Percentiles rank a stretch among this genome's conserved stretches.
Evolutionary conservation across 30 jellyfish, hydroid and myxozoan genomes (phyloP).

Genomic region (Aurelia coerulea): DNA sequence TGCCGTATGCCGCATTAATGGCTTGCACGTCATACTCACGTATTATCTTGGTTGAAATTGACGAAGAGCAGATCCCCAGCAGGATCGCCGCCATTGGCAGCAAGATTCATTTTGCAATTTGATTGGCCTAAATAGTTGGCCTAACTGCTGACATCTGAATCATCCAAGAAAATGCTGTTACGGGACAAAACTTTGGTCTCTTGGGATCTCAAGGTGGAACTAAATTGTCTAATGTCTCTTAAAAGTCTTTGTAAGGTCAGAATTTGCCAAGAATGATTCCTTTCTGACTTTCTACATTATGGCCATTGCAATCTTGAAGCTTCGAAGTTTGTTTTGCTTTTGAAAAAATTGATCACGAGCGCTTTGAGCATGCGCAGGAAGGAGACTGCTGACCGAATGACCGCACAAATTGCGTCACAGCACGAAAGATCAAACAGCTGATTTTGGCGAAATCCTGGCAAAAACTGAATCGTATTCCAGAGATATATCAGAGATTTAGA

Average conservation of each 20-base stretch:
- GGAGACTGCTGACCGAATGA: conserved; percentile 33
- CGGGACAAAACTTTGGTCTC: not conserved
- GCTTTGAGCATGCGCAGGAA: conserved; percentile 22
- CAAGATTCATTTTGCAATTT: conserved; percentile 75
- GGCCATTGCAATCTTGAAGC: not conserved
- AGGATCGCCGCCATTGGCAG: conserved; percentile 99
- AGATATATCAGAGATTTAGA: no score
- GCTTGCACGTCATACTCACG: conserved; percentile 61
- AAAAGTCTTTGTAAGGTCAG: no score
- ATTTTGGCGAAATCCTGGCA: no score
- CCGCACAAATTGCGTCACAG: conserved; percentile 24
- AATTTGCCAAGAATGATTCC: no score
- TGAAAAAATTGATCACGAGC: not conserved
- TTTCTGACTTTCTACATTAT: not conserved
- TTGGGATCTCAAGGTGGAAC: not conserved
- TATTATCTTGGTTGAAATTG: conserved; percentile 90
- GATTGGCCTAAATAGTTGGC: conserved; percentile 12
- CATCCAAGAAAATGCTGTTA: not conserved
- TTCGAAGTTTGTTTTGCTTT: conserved; percentile 1
- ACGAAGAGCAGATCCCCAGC: conserved; percentile 92
- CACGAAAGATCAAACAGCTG: conserved; percentile 21
- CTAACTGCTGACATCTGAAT: conserved; percentile 9
- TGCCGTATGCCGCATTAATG: no score
- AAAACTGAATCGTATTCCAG: no score
- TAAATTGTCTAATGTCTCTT: no score